phyloP scores from a whole-genome alignment of 2,888 invertebrate genomes.

The Pseudoips prasinana region DNA sequence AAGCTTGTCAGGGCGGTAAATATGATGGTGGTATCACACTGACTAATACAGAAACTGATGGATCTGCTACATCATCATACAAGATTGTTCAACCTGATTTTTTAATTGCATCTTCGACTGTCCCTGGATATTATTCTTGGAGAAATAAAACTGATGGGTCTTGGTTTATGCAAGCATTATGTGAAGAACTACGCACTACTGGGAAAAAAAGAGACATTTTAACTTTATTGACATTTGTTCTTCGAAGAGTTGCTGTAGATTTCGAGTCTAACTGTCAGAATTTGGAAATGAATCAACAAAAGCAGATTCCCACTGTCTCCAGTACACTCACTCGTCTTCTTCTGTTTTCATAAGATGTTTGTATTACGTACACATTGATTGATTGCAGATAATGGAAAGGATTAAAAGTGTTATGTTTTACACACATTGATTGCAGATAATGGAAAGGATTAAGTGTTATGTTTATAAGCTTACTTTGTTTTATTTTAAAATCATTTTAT shows the following conservation, averaged over 20 bases:
- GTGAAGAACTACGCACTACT: slow-evolving; percentile 88
- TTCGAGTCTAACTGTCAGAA: slow-evolving; percentile 95
- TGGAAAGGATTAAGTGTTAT: too few relatives aligned
- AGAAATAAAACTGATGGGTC: slow-evolving; percentile 96
- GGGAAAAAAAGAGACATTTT: slow-evolving; percentile 90
- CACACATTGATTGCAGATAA: too few relatives aligned
- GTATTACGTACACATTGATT: too few relatives aligned
- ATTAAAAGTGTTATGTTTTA: too few relatives aligned
- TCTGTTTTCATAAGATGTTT: too few relatives aligned
- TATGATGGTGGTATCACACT: slow-evolving; percentile 90
- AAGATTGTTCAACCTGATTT: slow-evolving; percentile 96
- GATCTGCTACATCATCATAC: slow-evolving; percentile 85
- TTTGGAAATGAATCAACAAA: slow-evolving; percentile 92
- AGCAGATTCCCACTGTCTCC: slow-evolving; percentile 96
- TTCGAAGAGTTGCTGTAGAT: slow-evolving; percentile 92
- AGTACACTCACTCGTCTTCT: slow-evolving; percentile 94
- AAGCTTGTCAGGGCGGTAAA: slow-evolving; percentile 97
- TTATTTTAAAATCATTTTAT: too few relatives aligned
- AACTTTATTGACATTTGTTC: slow-evolving; percentile 92
- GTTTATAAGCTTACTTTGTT: too few relatives aligned
- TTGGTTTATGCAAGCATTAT: slow-evolving; percentile 97
- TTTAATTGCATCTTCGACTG: slow-evolving; percentile 95
- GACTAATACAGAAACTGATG: slow-evolving; percentile 89
- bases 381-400: too few relatives aligned
- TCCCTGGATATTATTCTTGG: slow-evolving; percentile 97